These are phyloP conservation scores for Diacarnus erythraeanus DNA, from an alignment of 37 sponge, comb jelly and placozoan genomes.

Conservation along the genomic window DNA sequence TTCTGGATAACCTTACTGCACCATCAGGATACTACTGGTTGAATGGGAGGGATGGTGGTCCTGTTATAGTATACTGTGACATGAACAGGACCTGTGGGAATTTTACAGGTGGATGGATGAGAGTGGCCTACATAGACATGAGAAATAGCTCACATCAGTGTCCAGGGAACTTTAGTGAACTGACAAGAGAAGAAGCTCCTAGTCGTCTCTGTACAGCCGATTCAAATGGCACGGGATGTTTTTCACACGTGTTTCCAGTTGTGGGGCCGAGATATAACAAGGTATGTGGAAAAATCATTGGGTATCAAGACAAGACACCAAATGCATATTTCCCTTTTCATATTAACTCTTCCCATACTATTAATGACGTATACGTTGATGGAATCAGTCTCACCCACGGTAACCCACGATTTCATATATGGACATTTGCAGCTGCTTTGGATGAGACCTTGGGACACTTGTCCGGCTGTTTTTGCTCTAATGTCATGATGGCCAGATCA, in stretches of 20 bases:
- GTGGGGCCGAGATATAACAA: not conserved
- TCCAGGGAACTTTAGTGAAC: not conserved
- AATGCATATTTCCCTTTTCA: slow-evolving; percentile 20
- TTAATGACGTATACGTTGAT: slow-evolving; percentile 14
- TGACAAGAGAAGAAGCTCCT: not conserved
- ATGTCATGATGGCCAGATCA: not conserved
- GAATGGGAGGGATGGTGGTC: not conserved
- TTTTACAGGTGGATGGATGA: slow-evolving; percentile 16
- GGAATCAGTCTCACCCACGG: slow-evolving; percentile 28
- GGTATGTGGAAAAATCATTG: slow-evolving; percentile 17
- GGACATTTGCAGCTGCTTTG: slow-evolving; percentile 20
- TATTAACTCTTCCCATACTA: not conserved
- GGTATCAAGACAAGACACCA: slow-evolving; percentile 12
- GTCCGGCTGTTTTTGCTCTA: slow-evolving; percentile 1
- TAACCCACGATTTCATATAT: slow-evolving; percentile 10
- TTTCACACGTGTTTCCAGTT: not conserved
- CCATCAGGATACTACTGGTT: slow-evolving; percentile 27
- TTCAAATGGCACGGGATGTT: not conserved
- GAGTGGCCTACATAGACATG: slow-evolving; percentile 19
- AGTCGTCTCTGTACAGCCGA: not conserved
- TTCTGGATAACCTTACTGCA: not conserved
- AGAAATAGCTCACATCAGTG: not conserved
- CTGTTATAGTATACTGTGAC: not conserved
- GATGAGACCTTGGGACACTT: slow-evolving; percentile 11
- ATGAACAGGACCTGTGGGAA: not conserved